Evolutionary conservation across 2,888 invertebrate genomes (phyloP).

Genomic region (Cerceris ruficornis): DNA sequence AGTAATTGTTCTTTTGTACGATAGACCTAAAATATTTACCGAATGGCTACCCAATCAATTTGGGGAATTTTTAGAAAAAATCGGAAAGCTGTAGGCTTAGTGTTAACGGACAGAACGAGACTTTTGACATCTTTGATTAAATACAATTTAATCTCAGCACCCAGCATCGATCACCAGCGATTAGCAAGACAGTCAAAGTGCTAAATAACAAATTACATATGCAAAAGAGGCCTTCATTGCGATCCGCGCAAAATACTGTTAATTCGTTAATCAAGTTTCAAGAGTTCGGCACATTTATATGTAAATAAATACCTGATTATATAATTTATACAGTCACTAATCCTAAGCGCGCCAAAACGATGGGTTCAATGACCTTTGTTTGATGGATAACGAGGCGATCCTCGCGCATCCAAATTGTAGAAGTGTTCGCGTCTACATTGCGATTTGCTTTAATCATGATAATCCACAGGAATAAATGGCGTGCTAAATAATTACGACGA

Average conservation of each 20-base stretch:
- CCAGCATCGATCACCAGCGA: too few relatives aligned
- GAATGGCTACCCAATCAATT: too few relatives aligned
- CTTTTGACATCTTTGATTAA: too few relatives aligned
- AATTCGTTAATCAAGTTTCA: background rate
- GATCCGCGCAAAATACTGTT: background rate
- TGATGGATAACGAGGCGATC: conserved; percentile 8
- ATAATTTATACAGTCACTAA: background rate
- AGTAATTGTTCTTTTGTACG: too few relatives aligned
- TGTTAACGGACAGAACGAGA: too few relatives aligned
- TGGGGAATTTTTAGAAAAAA: too few relatives aligned
- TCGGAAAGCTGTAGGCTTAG: too few relatives aligned
- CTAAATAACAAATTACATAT: too few relatives aligned
- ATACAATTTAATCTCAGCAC: too few relatives aligned
- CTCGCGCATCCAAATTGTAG: background rate
- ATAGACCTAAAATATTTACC: too few relatives aligned
- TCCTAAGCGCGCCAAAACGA: background rate
- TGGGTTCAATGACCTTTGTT: conserved; percentile 3
- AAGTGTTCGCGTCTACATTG: conserved; percentile 3
- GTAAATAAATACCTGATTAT: background rate
- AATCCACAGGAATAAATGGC: conserved; percentile 19
- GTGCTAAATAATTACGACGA: background rate
- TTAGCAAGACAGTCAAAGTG: too few relatives aligned
- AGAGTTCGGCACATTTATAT: background rate
- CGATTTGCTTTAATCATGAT: conserved; percentile 11
- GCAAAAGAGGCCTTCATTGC: too few relatives aligned